phyloP scores from a whole-genome alignment of 1,140 invertebrate genomes.

The Trichogramma pretiosum region DNA sequence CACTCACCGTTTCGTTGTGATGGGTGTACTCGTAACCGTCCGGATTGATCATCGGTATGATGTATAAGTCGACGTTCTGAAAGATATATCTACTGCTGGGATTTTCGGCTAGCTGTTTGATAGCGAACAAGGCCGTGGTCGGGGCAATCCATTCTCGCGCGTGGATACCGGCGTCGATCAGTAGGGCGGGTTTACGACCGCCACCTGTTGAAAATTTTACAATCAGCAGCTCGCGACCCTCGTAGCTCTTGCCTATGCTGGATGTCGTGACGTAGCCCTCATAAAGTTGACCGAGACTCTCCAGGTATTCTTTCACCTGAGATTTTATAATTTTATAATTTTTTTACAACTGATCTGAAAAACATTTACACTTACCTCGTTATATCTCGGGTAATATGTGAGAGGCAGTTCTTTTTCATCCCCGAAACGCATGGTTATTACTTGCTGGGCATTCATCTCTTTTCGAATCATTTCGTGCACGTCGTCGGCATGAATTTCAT shows the following conservation, averaged over 20 bases:
- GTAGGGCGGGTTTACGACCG: slow-evolving; percentile 32
- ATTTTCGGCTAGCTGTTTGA: slow-evolving; percentile 47
- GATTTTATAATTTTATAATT: too few species aligned
- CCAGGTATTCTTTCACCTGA: slow-evolving; percentile 44
- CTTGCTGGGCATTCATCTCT: too few species aligned
- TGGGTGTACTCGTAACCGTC: slow-evolving; percentile 45
- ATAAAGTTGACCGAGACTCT: slow-evolving; percentile 36
- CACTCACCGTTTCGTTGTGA: slow-evolving; percentile 21
- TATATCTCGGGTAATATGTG: too few species aligned
- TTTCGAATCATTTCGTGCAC: slow-evolving; percentile 21
- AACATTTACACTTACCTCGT: too few species aligned
- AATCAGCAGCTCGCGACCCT: slow-evolving; percentile 51
- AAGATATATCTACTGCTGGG: slow-evolving; percentile 37
- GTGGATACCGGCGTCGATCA: slow-evolving; percentile 51
- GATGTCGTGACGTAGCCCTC: slow-evolving; percentile 41
- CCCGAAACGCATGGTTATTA: too few species aligned
- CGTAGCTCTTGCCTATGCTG: slow-evolving; percentile 49
- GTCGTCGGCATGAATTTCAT: slow-evolving; percentile 21
- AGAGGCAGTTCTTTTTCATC: too few species aligned
- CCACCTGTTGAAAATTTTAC: slow-evolving; percentile 49
- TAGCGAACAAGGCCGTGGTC: slow-evolving; percentile 52
- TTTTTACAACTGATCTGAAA: too few species aligned
- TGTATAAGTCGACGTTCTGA: slow-evolving; percentile 56
- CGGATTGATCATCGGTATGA: slow-evolving; percentile 57
- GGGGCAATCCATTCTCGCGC: slow-evolving; percentile 60